Evolutionary conservation across 1,140 invertebrate genomes (phyloP).

Genomic region (Cheumatopsyche charites): DNA sequence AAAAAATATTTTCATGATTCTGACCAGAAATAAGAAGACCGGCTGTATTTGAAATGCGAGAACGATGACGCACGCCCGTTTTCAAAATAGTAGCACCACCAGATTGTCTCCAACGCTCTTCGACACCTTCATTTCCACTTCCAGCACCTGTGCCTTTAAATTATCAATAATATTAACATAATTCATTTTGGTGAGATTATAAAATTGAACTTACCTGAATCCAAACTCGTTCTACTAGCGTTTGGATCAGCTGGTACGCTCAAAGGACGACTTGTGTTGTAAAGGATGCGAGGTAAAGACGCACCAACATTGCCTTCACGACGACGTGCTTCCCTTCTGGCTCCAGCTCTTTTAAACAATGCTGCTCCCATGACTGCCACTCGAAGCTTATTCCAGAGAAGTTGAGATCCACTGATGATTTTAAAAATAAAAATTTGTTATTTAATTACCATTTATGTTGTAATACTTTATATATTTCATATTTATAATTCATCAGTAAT

Average conservation of each 20-base stretch:
- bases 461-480: too few relatives aligned
- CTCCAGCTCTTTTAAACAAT: constrained; percentile 79
- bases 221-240: constrained; percentile 56
- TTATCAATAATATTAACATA: constrained; percentile 7
- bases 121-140: constrained; percentile 42
- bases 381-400: constrained; percentile 93
- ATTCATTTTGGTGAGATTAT: neutral
- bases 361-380: constrained; percentile 91
- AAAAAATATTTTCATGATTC: too few relatives aligned
- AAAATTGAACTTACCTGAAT: constrained; percentile 53
- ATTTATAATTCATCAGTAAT: too few relatives aligned
- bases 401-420: constrained; percentile 70
- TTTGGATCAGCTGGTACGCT: constrained; percentile 52
- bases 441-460: too few relatives aligned
- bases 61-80: constrained; percentile 48
- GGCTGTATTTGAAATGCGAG: constrained; percentile 54
- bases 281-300: constrained; percentile 21
- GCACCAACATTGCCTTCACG: constrained; percentile 40
- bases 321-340: constrained; percentile 51
- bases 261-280: constrained; percentile 32
- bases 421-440: too few relatives aligned
- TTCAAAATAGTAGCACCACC: constrained; percentile 37
- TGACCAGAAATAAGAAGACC: constrained; percentile 59
- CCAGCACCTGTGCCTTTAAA: constrained; percentile 51
- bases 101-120: constrained; percentile 35